These are phyloP conservation scores for Rattus rattus DNA, from an alignment of 2,113 vertebrate species.

Conservation along the genomic window DNA sequence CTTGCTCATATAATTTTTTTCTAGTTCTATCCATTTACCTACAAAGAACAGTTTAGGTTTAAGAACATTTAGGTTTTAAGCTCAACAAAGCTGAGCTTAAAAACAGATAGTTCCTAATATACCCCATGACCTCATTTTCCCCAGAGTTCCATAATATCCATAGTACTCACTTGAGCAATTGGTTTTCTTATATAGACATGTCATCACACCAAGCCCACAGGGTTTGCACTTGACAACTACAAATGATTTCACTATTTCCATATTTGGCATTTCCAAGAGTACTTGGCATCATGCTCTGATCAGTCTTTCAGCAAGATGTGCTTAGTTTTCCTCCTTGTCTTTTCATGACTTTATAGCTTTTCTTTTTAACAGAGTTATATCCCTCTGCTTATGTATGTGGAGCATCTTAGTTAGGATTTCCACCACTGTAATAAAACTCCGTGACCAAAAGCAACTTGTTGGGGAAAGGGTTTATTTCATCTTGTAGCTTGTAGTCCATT, in stretches of 20 bases:
- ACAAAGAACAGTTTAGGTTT: background rate
- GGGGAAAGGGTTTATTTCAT: background rate
- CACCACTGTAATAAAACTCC: background rate
- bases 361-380: background rate
- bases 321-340: background rate
- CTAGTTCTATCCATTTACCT: background rate
- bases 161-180: background rate
- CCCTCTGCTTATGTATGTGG: background rate
- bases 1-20: background rate
- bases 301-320: background rate
- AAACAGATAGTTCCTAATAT: background rate
- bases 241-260: background rate
- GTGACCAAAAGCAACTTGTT: background rate
- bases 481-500: background rate
- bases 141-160: background rate
- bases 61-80: too few relatives aligned
- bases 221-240: background rate
- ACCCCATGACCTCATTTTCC: background rate
- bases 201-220: background rate
- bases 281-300: background rate
- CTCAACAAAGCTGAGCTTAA: background rate
- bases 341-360: background rate
- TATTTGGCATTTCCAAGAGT: constrained; percentile 8
- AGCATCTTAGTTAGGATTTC: background rate
- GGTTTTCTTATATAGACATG: background rate